Evolutionary conservation across 2,888 invertebrate genomes (phyloP), one percentile per base, ranked within the genome.

Genomic region (Schizotus pectinicornis): DNA sequence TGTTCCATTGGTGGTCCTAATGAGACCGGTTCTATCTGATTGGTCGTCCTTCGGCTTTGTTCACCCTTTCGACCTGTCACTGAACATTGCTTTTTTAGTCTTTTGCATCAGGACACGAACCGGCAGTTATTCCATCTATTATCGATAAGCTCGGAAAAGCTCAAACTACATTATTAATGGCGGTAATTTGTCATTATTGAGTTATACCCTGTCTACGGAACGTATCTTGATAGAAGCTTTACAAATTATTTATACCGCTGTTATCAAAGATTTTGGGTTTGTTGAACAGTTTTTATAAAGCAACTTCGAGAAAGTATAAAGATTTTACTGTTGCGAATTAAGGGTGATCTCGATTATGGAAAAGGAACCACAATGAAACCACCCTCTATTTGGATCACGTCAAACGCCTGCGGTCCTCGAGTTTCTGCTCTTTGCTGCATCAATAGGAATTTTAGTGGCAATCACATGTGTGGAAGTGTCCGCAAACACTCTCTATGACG

Each of bases 21-120:
- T 57, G 54, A 57, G 46, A 11, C 33, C 31, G 54, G 50, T 45
- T 53, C 11, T 13, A 39, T 32, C 45, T 43, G 50, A 57, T 60
- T 60, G 71, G 71, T 59, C 58, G 59, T 43, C 56, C 42, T 53
- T 58, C 60, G 48, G 64, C 70, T 69, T 70, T 69, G 73, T 73
- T 72, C 76, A 73, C 74, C 76, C 74, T 74, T 74, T 74, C 73
- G 69, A 71, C 70, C 70, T 70, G 72, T 72, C 71, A 64, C 64
- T 69, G 70, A 71, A 68, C 67, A 67, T 67, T 65, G 48, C 59
- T 63, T 62, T 63, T 63, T 63, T 63, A 50, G 43, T 32, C 49
- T 52, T 55, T 52, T 39, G 8, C 31, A 32, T 11, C 32, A 52
- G n/a, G 51, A 50, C 59, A 49, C 53, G 42, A 54, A 50, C 31